Evolutionary conservation across 1,140 invertebrate species (phyloP), one percentile per base, ranked within the genome.

Genomic region (Neelides sp.): DNA sequence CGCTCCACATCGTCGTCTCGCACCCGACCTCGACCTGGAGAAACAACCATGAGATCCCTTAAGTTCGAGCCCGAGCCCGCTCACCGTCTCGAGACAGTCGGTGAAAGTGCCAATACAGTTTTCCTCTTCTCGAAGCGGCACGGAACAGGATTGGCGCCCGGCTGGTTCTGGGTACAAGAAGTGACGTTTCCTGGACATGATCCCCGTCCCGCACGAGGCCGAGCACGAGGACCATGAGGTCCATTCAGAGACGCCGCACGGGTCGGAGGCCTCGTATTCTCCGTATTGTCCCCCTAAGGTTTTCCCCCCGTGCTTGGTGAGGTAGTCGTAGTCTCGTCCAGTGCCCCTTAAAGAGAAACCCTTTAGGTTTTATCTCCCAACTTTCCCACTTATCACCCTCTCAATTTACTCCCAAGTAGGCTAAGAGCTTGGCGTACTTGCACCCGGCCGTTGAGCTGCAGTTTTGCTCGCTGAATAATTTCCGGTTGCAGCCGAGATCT

Each of bases 191-290:
- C 86, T 71, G 67, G 83, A 80, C 63, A 73, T 76, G 32, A 83
- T 68, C 1, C 88, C 89, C 28, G 80, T 69, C 1, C 86, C 87
- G 65, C 89, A 93, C 7, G 79, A 79, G 1, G 76, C 77, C 0
- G 84, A 85, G 66, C 88, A 93, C 52, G 82, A 76, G 4, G 81
- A 81, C 85, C 85, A 92, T 28, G 71, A 65, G 17, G 75, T 73
- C 87, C 87, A 92, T 12, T 76, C 72, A 1, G 77, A 76, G 0
- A 80, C 81, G 28, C 70, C 69, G 64, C 88, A 92, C n/a, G 32
- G 4, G 46, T 57, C 55, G 23, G 13, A 12, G 27, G 23, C 17
- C 40, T 37, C 13, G 22, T 36, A 24, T 50, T 35, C 4, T n/a
- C 8, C 27, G 3, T 7, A 19, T 15, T 27, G 34, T 17, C 27